A percentile compares a stretch with the other conserved stretches of the same genome.
Evolutionary conservation across 2,888 invertebrate species (phyloP).

Genomic region (Polydrusus cervinus): DNA sequence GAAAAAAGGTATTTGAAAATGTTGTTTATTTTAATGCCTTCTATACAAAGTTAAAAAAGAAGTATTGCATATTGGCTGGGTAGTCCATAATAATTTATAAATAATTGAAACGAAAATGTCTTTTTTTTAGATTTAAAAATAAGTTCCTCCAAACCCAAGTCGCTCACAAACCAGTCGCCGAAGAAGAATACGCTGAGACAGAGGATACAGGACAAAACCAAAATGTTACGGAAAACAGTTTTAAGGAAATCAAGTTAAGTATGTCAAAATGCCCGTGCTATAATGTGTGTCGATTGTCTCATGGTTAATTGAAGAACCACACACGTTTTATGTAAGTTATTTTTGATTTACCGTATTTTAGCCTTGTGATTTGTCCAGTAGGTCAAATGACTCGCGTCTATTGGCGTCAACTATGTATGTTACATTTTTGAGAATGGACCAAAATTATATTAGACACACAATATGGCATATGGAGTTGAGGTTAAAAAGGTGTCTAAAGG

Average conservation of each 20-base stretch:
- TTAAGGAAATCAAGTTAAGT: conserved; percentile 40
- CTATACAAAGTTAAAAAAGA: too few species aligned
- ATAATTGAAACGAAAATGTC: not conserved
- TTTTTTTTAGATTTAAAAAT: conserved; percentile 36
- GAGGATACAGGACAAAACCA: conserved; percentile 58
- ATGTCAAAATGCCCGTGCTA: conserved; percentile 5
- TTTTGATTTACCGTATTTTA: not conserved
- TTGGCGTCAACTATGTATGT: too few species aligned
- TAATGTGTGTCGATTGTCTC: not conserved
- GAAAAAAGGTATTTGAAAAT: too few species aligned
- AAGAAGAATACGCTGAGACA: conserved; percentile 53
- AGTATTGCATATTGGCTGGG: too few species aligned
- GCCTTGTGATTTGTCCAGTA: not conserved
- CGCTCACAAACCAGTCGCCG: conserved; percentile 14
- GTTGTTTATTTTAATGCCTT: too few species aligned
- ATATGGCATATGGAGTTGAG: not conserved
- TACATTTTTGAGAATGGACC: not conserved
- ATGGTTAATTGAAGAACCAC: too few species aligned
- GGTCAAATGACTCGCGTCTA: too few species aligned
- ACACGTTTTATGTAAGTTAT: too few species aligned
- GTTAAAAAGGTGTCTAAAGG: conserved; percentile 19
- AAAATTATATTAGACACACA: conserved; percentile 1
- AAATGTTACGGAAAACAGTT: conserved; percentile 52
- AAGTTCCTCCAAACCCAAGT: conserved; percentile 22
- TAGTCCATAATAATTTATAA: too few species aligned